Evolutionary conservation across 2,113 vertebrate species (phyloP).

Genomic region (Steatornis caripensis): DNA sequence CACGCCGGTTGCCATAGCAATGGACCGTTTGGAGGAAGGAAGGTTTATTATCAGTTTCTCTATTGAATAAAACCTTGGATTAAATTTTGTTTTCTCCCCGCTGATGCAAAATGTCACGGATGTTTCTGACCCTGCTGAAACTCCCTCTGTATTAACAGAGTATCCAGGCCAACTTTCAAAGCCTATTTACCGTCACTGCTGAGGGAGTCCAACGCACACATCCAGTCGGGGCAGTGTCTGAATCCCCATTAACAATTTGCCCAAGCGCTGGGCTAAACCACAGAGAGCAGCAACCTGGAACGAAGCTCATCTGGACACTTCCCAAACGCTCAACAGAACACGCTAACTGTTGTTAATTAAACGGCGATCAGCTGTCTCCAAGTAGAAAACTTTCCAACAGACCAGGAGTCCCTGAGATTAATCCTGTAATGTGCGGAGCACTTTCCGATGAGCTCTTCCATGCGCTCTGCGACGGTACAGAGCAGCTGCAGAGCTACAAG

Average conservation of each 20-base stretch:
- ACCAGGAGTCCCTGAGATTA: accelerated
- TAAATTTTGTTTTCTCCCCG: neutral
- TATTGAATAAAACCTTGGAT: slow-evolving; percentile 9
- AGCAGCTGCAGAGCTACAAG: neutral
- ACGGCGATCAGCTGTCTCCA: neutral
- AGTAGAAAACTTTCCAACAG: neutral
- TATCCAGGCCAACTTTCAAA: neutral
- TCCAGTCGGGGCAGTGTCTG: accelerated
- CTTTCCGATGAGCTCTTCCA: neutral
- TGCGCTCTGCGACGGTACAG: neutral
- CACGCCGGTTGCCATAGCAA: slow-evolving; percentile 17
- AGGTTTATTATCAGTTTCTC: neutral
- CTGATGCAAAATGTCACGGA: neutral
- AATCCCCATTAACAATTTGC: neutral
- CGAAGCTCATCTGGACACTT: neutral
- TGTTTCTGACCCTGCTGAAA: neutral
- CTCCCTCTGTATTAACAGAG: neutral
- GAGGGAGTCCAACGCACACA: neutral
- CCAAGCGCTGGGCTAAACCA: neutral
- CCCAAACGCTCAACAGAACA: neutral
- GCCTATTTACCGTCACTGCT: neutral
- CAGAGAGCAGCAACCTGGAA: neutral
- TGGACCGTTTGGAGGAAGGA: neutral
- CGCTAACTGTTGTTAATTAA: neutral
- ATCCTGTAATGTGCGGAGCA: neutral